Evolutionary conservation across 2,888 invertebrate species (phyloP).

Genomic region (Furcula furcula): DNA sequence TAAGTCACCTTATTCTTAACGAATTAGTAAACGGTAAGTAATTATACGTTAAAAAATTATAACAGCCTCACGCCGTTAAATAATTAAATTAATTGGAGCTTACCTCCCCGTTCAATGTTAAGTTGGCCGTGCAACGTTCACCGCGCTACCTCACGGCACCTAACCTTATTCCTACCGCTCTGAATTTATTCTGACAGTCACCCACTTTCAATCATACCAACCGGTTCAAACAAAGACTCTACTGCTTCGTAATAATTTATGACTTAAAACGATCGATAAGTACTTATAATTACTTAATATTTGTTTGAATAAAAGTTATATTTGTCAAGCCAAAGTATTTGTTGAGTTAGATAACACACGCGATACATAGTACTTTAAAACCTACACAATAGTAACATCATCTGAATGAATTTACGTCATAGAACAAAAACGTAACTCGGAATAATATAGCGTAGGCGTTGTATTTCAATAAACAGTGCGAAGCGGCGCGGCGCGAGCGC

Average conservation of each 20-base stretch:
- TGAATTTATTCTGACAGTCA: constrained; percentile 50
- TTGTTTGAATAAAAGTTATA: no score
- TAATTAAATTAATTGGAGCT: constrained; percentile 61
- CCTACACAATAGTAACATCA: constrained; percentile 38
- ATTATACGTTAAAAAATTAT: constrained; percentile 27
- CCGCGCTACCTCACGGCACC: constrained; percentile 40
- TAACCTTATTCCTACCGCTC: constrained; percentile 39
- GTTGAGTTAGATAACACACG: no score
- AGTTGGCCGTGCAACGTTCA: constrained; percentile 47
- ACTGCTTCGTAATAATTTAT: constrained; percentile 39
- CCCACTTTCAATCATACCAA: constrained; percentile 67
- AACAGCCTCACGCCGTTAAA: constrained; percentile 40
- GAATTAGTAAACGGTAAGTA: constrained; percentile 30
- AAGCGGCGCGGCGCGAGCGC: constrained; percentile 50
- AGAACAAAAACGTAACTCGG: constrained; percentile 49
- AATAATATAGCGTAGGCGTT: constrained; percentile 38
- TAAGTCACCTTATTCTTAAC: constrained; percentile 20
- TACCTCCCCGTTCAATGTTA: constrained; percentile 72
- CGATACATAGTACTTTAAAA: no score
- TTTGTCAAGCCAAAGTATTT: no score
- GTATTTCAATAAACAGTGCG: constrained; percentile 50
- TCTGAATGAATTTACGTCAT: constrained; percentile 70
- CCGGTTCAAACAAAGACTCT: constrained; percentile 61
- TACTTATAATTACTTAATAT: no score
- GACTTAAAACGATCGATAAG: constrained; percentile 22